Conservation (phyloP, 2,888 invertebrate genomes). For the Philonicus albiceps region DNA sequence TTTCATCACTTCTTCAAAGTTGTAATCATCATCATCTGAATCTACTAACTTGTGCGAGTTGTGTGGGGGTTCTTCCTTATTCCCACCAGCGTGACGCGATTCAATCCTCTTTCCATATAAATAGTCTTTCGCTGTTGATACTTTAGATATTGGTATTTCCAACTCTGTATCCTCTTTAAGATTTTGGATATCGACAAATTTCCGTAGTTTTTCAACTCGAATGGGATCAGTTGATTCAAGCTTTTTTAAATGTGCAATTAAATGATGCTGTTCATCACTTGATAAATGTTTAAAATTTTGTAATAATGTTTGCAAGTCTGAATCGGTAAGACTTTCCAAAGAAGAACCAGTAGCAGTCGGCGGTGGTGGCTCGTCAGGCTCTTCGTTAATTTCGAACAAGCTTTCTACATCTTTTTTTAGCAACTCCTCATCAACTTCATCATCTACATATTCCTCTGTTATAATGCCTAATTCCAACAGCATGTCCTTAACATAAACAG, state of each 20-base stretch:
- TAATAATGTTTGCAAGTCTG: constrained; percentile 79
- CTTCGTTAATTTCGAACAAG: background rate
- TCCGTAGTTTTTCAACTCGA: constrained; percentile 78
- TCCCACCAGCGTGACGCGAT: background rate
- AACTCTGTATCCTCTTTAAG: constrained; percentile 51
- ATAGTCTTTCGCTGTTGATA: background rate
- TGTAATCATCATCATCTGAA: constrained; percentile 78
- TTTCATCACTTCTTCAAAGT: constrained; percentile 83
- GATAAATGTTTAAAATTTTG: constrained; percentile 84
- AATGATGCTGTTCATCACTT: constrained; percentile 81
- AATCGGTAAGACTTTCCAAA: constrained; percentile 81
- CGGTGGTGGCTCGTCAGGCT: constrained; percentile 46
- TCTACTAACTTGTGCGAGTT: constrained; percentile 64
- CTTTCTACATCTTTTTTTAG: constrained; percentile 52
- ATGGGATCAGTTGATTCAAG: constrained; percentile 78
- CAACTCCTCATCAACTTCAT: constrained; percentile 52
- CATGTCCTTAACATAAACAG: constrained; percentile 49
- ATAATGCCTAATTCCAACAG: constrained; percentile 53
- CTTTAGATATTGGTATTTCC: constrained; percentile 48
- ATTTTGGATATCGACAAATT: constrained; percentile 72
- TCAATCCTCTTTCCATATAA: constrained; percentile 49
- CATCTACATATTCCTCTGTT: constrained; percentile 14
- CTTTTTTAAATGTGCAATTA: constrained; percentile 83
- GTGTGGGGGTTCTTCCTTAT: constrained; percentile 51
- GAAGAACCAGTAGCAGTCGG: constrained; percentile 60